Evolutionary conservation across 2,888 invertebrate genomes (phyloP).

Genomic region (Galeopsomyia nigrocyanea): DNA sequence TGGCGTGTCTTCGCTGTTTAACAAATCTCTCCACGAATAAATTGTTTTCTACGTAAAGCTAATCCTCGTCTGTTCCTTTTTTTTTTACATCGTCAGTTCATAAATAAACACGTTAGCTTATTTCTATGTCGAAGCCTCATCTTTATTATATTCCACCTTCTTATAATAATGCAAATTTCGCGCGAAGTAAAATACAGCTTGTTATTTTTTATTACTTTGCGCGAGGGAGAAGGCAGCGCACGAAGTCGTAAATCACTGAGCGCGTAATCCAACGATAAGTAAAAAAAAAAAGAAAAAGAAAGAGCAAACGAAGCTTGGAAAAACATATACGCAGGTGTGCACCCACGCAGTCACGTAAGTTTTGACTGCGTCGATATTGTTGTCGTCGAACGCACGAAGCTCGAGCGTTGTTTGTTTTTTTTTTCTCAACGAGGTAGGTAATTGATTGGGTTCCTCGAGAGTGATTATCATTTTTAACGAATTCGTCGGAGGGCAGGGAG

Average conservation of each 20-base stretch:
- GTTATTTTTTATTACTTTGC: too few species aligned
- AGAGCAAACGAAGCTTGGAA: constrained; percentile 5
- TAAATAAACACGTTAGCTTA: constrained; percentile 3
- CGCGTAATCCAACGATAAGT: too few species aligned
- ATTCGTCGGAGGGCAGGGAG: too few species aligned
- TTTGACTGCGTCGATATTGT: constrained; percentile 58
- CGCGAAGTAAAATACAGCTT: too few species aligned
- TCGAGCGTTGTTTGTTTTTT: constrained; percentile 16
- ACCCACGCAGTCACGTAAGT: constrained; percentile 54
- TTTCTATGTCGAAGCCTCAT: too few species aligned
- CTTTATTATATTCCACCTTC: too few species aligned
- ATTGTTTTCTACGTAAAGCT: neutral
- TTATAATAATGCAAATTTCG: too few species aligned
- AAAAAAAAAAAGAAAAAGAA: too few species aligned
- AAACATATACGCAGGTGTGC: neutral
- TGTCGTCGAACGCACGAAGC: constrained; percentile 51
- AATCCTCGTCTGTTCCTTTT: too few species aligned
- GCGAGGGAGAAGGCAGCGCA: too few species aligned
- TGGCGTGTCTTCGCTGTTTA: neutral
- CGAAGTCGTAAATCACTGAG: too few species aligned
- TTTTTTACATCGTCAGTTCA: neutral
- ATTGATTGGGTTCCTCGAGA: constrained; percentile 33
- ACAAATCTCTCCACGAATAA: neutral
- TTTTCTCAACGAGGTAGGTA: constrained; percentile 32
- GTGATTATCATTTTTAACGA: too few species aligned